These are phyloP conservation scores for Elmis aenea DNA, from an alignment of 2,888 invertebrate genomes.

Conservation along the genomic window DNA sequence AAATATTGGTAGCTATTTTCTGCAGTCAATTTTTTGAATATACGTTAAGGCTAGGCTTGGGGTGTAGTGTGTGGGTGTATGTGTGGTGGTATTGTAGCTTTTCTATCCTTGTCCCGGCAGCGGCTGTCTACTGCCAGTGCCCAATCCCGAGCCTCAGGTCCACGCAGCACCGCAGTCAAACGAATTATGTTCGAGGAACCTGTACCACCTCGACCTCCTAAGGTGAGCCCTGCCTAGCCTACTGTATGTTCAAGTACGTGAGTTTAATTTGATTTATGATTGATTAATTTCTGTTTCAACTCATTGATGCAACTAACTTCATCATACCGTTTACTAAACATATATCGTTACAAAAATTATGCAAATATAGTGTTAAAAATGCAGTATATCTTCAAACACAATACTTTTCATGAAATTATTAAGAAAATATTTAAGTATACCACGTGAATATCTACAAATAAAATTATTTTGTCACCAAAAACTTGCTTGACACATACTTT, in stretches of 20 bases:
- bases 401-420: too few relatives aligned
- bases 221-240: conserved; percentile 42
- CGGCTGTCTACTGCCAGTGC: conserved; percentile 41
- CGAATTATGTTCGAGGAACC: conserved; percentile 48
- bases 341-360: too few relatives aligned
- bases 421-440: too few relatives aligned
- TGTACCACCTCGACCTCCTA: conserved; percentile 35
- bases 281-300: background rate
- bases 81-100: conserved; percentile 42
- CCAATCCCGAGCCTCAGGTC: conserved; percentile 38
- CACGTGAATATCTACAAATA: too few relatives aligned
- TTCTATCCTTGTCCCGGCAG: conserved; percentile 46
- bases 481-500: too few relatives aligned
- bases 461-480: too few relatives aligned
- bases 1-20: conserved; percentile 4
- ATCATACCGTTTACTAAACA: background rate
- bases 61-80: conserved; percentile 35
- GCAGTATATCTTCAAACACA: too few relatives aligned
- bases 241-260: conserved; percentile 15
- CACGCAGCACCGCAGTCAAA: conserved; percentile 48
- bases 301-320: background rate
- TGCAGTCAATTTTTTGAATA: conserved; percentile 13
- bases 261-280: too few relatives aligned
- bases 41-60: conserved; percentile 35
- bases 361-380: too few relatives aligned